phyloP scores from a whole-genome alignment of 1,140 invertebrate genomes.

The Atta cephalotes region DNA sequence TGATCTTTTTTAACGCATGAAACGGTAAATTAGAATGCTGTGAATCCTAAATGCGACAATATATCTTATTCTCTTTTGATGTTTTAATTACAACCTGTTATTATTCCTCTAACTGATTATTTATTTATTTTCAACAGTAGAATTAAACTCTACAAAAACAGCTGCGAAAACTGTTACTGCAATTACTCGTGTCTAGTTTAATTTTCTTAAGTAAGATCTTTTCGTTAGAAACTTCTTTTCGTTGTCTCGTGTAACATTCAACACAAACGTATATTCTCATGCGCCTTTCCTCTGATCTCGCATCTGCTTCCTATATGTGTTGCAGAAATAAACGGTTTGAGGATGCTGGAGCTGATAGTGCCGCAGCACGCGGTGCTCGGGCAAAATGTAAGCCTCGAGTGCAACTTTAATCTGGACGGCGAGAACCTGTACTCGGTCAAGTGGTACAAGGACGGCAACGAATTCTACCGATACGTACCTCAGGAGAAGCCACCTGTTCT shows the following conservation, averaged over 20 bases:
- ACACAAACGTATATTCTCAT: neutral
- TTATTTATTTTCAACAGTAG: constrained; percentile 25
- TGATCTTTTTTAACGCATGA: neutral
- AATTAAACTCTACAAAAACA: constrained; percentile 23
- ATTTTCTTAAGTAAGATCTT: constrained; percentile 51
- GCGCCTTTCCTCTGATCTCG: constrained; percentile 41
- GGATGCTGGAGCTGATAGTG: constrained; percentile 89
- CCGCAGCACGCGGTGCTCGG: constrained; percentile 90
- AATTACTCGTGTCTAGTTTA: constrained; percentile 50
- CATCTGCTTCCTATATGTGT: constrained; percentile 18
- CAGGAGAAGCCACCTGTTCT: constrained; percentile 89
- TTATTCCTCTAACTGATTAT: neutral
- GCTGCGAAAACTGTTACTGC: constrained; percentile 35
- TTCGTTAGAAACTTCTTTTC: neutral
- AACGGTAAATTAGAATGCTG: neutral
- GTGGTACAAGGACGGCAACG: constrained; percentile 92
- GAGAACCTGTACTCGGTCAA: constrained; percentile 92
- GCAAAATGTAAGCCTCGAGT: constrained; percentile 88
- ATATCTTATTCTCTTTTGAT: neutral
- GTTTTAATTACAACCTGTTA: constrained; percentile 24
- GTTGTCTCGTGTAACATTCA: constrained; percentile 28
- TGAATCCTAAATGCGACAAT: neutral
- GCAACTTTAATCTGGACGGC: constrained; percentile 89
- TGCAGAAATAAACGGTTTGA: constrained; percentile 83
- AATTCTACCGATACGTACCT: constrained; percentile 93